phyloP scores from a whole-genome alignment of 2,113 vertebrate genomes.

The Corythaeola cristata region DNA sequence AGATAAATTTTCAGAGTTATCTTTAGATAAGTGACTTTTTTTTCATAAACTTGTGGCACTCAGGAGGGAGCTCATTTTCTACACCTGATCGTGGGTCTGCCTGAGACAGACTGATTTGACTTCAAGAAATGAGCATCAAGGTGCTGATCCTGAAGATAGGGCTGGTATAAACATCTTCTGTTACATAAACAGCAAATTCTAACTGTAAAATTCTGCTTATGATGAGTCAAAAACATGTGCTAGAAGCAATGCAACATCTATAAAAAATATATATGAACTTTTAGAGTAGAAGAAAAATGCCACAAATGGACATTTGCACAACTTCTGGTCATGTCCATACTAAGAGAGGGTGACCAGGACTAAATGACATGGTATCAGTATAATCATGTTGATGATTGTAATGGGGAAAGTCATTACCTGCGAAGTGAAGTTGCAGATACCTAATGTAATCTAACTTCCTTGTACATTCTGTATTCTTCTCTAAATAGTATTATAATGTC shows the following conservation, averaged over 20 bases:
- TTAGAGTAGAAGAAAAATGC: neutral
- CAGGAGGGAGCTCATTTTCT: neutral
- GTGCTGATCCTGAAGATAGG: neutral
- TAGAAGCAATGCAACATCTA: neutral
- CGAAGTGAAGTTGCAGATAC: conserved; percentile 32
- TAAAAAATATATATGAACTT: neutral
- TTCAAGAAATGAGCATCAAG: neutral
- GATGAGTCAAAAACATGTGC: neutral
- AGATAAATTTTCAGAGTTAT: neutral
- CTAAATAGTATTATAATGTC: conserved; percentile 61
- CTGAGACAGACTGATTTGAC: neutral
- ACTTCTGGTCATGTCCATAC: neutral
- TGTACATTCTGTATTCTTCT: conserved; percentile 45
- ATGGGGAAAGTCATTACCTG: conserved; percentile 57
- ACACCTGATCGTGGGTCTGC: neutral
- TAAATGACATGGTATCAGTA: neutral
- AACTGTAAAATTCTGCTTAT: neutral
- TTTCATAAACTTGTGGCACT: neutral
- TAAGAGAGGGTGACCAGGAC: conserved; percentile 15
- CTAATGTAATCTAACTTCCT: conserved; percentile 44
- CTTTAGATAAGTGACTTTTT: neutral
- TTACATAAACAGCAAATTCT: neutral
- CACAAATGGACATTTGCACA: neutral
- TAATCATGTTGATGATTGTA: conserved; percentile 38
- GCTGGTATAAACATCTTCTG: neutral